phyloP scores from a whole-genome alignment of 37 sponge, comb jelly and placozoan genomes.

The Ephydatia muelleri region DNA sequence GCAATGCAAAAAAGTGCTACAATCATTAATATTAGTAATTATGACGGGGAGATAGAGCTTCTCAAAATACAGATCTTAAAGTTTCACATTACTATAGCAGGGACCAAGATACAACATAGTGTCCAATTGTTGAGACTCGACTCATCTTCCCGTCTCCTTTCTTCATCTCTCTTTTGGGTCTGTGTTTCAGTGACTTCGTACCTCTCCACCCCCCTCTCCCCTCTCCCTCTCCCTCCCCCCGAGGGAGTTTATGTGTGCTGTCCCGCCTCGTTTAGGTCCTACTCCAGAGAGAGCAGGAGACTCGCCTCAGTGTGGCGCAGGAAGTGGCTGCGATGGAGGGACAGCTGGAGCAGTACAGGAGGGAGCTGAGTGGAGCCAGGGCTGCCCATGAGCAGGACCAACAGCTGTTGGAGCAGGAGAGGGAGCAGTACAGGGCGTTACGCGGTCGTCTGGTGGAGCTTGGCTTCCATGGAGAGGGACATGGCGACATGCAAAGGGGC shows the following conservation, averaged over 20 bases:
- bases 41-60: no score
- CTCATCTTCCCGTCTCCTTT: no score
- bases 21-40: no score
- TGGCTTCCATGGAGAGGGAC: conserved; percentile 6
- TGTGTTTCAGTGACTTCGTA: conserved; percentile 5
- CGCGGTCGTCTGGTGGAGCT: conserved; percentile 14
- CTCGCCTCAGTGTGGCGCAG: conserved; percentile 22
- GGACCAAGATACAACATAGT: neutral
- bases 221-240: conserved; percentile 3
- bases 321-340: conserved; percentile 36
- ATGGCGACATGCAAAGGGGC: neutral
- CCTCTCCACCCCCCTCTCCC: neutral
- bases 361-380: conserved; percentile 7
- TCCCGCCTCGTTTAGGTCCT: conserved; percentile 10
- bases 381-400: conserved; percentile 5
- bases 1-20: no score
- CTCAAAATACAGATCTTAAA: no score
- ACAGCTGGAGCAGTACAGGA: conserved; percentile 10
- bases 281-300: conserved; percentile 36
- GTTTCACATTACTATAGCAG: no score
- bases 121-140: no score
- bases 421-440: conserved; percentile 11
- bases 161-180: neutral
- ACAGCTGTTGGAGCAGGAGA: conserved; percentile 32
- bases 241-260: neutral